A percentile compares a stretch with the other conserved stretches of the same genome.
Evolutionary conservation across 2,113 vertebrate genomes (phyloP).

Genomic region (Thermophis baileyi): DNA sequence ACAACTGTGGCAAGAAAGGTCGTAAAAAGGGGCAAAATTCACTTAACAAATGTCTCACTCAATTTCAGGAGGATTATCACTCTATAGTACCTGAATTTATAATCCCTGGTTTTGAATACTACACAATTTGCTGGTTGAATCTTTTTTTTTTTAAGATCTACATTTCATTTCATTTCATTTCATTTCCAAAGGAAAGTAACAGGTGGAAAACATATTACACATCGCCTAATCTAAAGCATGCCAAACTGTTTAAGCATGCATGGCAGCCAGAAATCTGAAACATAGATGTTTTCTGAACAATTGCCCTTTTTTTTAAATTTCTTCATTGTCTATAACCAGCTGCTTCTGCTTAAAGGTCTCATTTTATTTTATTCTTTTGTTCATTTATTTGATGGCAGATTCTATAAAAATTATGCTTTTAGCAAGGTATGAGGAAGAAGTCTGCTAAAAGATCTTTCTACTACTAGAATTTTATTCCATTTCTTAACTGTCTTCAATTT

Average conservation of each 20-base stretch:
- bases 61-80: conserved; percentile 10
- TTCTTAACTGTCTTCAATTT: neutral
- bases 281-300: neutral
- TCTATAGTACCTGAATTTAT: conserved; percentile 11
- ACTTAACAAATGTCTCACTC: neutral
- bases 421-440: neutral
- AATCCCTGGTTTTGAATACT: neutral
- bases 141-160: neutral
- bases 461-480: neutral
- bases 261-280: neutral
- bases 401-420: neutral
- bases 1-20: too few species aligned
- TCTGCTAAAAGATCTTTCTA: neutral
- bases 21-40: neutral
- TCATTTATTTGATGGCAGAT: neutral
- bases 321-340: conserved; percentile 24
- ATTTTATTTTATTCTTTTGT: conserved; percentile 12
- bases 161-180: conserved; percentile 1
- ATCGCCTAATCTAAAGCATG: neutral
- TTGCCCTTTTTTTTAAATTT: neutral
- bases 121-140: neutral
- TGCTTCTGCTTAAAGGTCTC: conserved; percentile 5
- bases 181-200: conserved; percentile 12
- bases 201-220: neutral
- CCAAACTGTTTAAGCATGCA: neutral